Conservation (phyloP, 2,797 vertebrate species). For the Typhlichthys eigenmanni region DNA sequence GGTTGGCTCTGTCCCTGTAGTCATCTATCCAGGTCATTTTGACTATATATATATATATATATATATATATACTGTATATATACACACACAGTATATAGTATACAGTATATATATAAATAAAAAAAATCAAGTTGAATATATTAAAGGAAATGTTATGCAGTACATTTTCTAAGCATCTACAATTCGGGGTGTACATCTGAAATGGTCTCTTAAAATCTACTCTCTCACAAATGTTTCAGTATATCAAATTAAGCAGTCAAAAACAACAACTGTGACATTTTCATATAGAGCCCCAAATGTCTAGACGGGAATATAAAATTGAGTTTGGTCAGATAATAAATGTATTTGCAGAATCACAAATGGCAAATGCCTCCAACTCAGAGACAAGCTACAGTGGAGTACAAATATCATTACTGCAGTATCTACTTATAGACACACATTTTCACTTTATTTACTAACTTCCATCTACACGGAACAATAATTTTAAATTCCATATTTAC, state of each 20-base stretch:
- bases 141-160: not conserved
- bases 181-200: not conserved
- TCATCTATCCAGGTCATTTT: no score
- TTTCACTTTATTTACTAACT: constrained; percentile 2
- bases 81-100: no score
- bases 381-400: no score
- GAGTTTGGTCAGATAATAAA: constrained; percentile 21
- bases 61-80: no score
- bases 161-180: not conserved
- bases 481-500: constrained; percentile 17
- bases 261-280: constrained; percentile 2
- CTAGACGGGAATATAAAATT: constrained; percentile 12
- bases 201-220: not conserved
- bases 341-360: constrained; percentile 27
- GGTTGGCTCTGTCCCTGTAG: no score
- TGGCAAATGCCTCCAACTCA: constrained; percentile 17
- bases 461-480: not conserved
- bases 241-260: constrained; percentile 5
- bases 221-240: not conserved
- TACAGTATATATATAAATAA: no score
- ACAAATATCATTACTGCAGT: no score
- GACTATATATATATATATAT: no score
- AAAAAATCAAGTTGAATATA: no score
- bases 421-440: not conserved
- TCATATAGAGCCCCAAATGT: constrained; percentile 3